phyloP scores from a whole-genome alignment of 2,888 invertebrate species.

The Acleris emargana region DNA sequence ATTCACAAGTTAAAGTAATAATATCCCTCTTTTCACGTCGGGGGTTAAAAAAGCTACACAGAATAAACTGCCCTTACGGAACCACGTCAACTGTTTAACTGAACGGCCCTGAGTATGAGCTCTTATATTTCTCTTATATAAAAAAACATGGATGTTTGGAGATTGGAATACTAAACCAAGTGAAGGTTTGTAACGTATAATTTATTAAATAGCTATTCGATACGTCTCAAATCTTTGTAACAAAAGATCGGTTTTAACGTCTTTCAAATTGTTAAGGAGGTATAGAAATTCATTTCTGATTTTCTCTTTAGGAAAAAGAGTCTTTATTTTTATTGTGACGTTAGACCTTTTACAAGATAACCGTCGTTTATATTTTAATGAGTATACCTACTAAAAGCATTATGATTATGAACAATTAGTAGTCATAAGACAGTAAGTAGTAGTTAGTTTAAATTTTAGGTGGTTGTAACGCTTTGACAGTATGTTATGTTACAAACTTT shows the following conservation, averaged over 20 bases:
- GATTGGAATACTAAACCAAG: slow-evolving; percentile 77
- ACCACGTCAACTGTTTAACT: neutral
- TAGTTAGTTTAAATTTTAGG: too few species aligned
- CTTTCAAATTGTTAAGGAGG: slow-evolving; percentile 48
- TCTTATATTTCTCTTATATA: slow-evolving; percentile 6
- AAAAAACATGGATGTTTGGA: slow-evolving; percentile 69
- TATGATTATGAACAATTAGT: too few species aligned
- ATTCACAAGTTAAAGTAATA: too few species aligned
- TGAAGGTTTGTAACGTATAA: slow-evolving; percentile 75
- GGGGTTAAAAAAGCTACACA: too few species aligned
- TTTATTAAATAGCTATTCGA: slow-evolving; percentile 80
- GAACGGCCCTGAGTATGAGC: neutral
- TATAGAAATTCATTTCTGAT: slow-evolving; percentile 39
- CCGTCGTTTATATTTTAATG: too few species aligned
- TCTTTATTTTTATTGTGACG: neutral
- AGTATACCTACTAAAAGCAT: too few species aligned
- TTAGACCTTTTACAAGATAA: neutral
- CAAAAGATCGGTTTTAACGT: slow-evolving; percentile 62
- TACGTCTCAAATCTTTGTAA: slow-evolving; percentile 76
- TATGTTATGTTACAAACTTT: too few species aligned
- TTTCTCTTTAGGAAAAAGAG: slow-evolving; percentile 4
- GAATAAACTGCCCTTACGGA: slow-evolving; percentile 3
- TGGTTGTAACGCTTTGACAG: too few species aligned
- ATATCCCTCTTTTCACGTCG: too few species aligned
- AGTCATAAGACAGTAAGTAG: too few species aligned